Evolutionary conservation across 2,888 invertebrate genomes (phyloP).

Genomic region (Cosmorhoe ocellata): DNA sequence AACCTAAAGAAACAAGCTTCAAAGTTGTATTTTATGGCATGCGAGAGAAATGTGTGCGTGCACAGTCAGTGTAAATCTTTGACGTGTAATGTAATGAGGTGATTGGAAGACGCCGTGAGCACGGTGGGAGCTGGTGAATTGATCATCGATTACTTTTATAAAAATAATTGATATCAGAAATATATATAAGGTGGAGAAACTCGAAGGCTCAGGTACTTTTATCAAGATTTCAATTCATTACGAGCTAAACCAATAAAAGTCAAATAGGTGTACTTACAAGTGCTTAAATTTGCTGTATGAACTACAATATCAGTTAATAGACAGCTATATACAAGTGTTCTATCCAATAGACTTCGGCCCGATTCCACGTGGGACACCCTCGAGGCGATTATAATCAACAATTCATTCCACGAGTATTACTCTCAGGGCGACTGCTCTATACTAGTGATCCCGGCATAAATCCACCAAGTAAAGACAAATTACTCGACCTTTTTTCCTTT

Average conservation of each 20-base stretch:
- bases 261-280: too few species aligned
- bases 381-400: slow-evolving; percentile 52
- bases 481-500: slow-evolving; percentile 71
- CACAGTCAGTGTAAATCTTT: slow-evolving; percentile 54
- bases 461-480: slow-evolving; percentile 75
- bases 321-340: slow-evolving; percentile 6
- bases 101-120: slow-evolving; percentile 47
- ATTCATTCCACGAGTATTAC: slow-evolving; percentile 48
- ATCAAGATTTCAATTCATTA: too few species aligned
- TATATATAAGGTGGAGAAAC: background rate
- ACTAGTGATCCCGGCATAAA: slow-evolving; percentile 67
- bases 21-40: slow-evolving; percentile 30
- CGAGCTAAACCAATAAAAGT: too few species aligned
- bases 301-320: background rate
- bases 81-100: slow-evolving; percentile 62
- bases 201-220: too few species aligned
- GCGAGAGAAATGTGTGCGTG: slow-evolving; percentile 49
- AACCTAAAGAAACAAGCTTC: slow-evolving; percentile 7
- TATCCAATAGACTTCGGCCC: slow-evolving; percentile 5
- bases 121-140: slow-evolving; percentile 47
- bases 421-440: slow-evolving; percentile 49
- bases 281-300: background rate
- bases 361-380: slow-evolving; percentile 34
- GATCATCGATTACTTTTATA: slow-evolving; percentile 44
- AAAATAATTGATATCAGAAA: slow-evolving; percentile 33